These are phyloP conservation scores for Gymnopithys bicolor DNA, from an alignment of 2,797 vertebrate species.

Conservation along the genomic window DNA sequence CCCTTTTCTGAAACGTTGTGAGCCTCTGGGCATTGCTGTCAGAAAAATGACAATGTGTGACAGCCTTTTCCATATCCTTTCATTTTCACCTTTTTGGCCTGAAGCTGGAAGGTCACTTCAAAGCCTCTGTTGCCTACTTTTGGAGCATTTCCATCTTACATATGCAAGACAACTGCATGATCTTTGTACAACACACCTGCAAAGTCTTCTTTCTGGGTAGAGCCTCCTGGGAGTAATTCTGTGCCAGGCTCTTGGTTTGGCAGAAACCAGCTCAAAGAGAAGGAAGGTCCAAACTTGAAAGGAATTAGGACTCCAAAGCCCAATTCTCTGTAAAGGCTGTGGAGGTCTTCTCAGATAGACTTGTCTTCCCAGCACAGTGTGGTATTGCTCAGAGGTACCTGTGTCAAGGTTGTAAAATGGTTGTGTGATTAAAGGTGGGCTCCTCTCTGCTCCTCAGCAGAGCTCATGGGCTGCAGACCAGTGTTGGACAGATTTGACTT, in stretches of 20 bases:
- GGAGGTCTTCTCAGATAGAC: not conserved
- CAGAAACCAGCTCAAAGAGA: not conserved
- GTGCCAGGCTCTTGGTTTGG: not conserved
- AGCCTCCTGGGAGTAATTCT: not conserved
- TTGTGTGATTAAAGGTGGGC: not conserved
- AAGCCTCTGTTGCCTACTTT: not conserved
- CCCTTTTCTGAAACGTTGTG: not conserved
- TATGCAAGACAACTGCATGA: not conserved
- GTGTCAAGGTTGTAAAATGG: not conserved
- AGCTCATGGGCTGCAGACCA: not conserved
- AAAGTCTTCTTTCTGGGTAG: not conserved
- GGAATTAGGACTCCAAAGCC: not conserved
- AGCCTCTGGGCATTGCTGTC: not conserved
- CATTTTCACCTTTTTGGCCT: not conserved
- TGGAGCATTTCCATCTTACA: not conserved
- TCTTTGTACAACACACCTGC: not conserved
- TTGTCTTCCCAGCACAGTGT: not conserved
- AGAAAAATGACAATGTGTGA: not conserved
- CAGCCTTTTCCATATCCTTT: not conserved
- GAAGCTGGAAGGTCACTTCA: not conserved
- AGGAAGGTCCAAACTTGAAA: not conserved
- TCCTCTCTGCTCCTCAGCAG: not conserved
- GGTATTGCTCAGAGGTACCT: not conserved
- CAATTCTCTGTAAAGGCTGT: not conserved
- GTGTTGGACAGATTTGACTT: not conserved